phyloP scores from a whole-genome alignment of 2,797 vertebrate genomes.

The Telmatherina bonti region DNA sequence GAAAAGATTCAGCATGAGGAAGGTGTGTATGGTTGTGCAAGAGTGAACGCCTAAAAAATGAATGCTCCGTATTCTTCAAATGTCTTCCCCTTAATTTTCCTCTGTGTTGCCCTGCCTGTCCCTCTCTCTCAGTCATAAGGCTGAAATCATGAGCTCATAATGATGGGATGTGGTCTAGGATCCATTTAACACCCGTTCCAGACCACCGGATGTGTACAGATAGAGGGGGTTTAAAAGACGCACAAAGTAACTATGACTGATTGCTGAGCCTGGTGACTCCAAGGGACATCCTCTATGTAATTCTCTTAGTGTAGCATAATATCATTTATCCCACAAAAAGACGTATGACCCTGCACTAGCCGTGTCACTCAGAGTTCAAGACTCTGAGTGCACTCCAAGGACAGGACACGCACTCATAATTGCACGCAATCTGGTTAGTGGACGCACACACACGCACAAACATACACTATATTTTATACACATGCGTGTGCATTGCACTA shows the following conservation, averaged over 20 bases:
- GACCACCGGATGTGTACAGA: constrained; percentile 75
- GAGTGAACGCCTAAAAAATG: constrained; percentile 3
- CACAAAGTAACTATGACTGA: constrained; percentile 81
- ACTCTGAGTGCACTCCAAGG: constrained; percentile 68
- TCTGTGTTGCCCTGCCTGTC: constrained; percentile 20
- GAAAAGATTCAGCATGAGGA: constrained; percentile 29
- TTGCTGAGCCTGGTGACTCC: constrained; percentile 71
- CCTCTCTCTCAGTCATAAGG: constrained; percentile 43
- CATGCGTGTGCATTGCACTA: constrained; percentile 33
- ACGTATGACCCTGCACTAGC: constrained; percentile 77
- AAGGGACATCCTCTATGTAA: constrained; percentile 83
- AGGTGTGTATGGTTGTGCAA: constrained; percentile 26
- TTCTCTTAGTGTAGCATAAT: constrained; percentile 82
- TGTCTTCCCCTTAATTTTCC: constrained; percentile 49
- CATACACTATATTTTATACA: constrained; percentile 46
- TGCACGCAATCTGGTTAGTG: constrained; percentile 55
- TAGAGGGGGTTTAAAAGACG: constrained; percentile 68
- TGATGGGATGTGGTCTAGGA: constrained; percentile 74
- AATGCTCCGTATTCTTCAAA: constrained; percentile 21
- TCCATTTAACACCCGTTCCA: constrained; percentile 78
- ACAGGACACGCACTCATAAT: constrained; percentile 60
- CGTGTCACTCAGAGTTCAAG: constrained; percentile 81
- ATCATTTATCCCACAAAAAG: constrained; percentile 82
- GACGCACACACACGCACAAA: constrained; percentile 29
- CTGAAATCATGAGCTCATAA: constrained; percentile 73